Conservation (phyloP, 2,113 vertebrate species). For the Rhabdornis inornatus region DNA sequence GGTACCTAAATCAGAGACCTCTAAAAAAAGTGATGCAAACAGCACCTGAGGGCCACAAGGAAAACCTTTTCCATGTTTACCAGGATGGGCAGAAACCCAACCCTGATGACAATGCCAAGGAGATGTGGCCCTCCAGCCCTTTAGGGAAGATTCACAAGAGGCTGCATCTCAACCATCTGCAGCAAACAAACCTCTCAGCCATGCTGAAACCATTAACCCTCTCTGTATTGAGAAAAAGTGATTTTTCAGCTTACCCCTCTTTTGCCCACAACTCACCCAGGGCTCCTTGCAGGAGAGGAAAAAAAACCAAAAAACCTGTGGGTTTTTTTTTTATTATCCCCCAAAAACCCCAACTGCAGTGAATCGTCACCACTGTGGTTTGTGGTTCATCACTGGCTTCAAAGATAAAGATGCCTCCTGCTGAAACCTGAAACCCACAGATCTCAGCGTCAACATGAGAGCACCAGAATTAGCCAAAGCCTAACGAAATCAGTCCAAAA, state of each 20-base stretch:
- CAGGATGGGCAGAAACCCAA: neutral
- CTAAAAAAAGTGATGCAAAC: rapidly evolving
- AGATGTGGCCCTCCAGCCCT: neutral
- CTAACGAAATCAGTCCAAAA: neutral
- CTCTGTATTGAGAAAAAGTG: neutral
- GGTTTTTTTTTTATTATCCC: neutral
- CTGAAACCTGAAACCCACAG: neutral
- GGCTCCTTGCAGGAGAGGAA: rapidly evolving
- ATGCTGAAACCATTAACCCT: neutral
- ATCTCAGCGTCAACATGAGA: rapidly evolving
- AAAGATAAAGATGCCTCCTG: neutral
- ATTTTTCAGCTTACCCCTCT: neutral
- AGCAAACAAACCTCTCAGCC: neutral
- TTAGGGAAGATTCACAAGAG: neutral
- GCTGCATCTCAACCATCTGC: rapidly evolving
- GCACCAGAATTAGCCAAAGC: neutral
- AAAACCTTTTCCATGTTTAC: neutral
- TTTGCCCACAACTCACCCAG: neutral
- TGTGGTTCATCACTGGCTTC: neutral
- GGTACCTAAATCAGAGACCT: neutral
- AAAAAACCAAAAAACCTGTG: neutral
- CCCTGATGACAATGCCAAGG: rapidly evolving
- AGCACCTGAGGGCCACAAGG: neutral
- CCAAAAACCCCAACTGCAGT: neutral
- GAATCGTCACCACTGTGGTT: neutral